A percentile compares a stretch with the other conserved stretches of the same genome.
These are phyloP conservation scores for Crematogaster levior DNA, from an alignment of 2,888 invertebrate species.

Conservation along the genomic window DNA sequence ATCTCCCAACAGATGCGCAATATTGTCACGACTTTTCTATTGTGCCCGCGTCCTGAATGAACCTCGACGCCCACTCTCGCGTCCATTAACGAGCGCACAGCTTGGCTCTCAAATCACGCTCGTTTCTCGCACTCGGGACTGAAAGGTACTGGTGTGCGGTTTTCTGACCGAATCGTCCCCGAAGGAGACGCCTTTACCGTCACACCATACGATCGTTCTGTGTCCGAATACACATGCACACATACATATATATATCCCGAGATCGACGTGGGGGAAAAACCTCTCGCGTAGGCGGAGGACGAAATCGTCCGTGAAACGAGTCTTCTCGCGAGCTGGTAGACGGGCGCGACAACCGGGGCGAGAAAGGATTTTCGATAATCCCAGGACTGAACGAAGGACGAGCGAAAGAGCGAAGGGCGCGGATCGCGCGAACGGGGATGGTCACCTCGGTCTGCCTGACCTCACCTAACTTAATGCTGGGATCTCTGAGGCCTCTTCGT, in stretches of 20 bases:
- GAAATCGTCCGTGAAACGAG: slow-evolving; percentile 73
- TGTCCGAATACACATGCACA: slow-evolving; percentile 1
- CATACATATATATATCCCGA: not conserved
- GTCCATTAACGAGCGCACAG: slow-evolving; percentile 53
- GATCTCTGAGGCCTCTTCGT: slow-evolving; percentile 29
- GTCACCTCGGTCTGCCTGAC: slow-evolving; percentile 51
- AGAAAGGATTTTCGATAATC: slow-evolving; percentile 65
- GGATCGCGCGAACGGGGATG: slow-evolving; percentile 39
- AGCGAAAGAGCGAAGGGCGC: slow-evolving; percentile 49
- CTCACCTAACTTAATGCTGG: slow-evolving; percentile 54
- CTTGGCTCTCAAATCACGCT: slow-evolving; percentile 41
- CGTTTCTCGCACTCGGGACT: slow-evolving; percentile 38
- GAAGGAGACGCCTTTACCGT: slow-evolving; percentile 43
- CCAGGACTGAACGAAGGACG: slow-evolving; percentile 45
- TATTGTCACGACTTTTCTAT: slow-evolving; percentile 41
- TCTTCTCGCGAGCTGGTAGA: slow-evolving; percentile 49
- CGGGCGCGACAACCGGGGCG: slow-evolving; percentile 44
- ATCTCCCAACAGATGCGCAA: slow-evolving; percentile 21
- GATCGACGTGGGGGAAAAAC: slow-evolving; percentile 42
- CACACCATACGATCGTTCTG: slow-evolving; percentile 23
- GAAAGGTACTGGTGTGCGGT: slow-evolving; percentile 28
- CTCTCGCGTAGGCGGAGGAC: slow-evolving; percentile 48
- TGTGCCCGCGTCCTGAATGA: slow-evolving; percentile 40
- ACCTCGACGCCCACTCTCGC: slow-evolving; percentile 62
- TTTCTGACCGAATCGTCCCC: slow-evolving; percentile 56